Evolutionary conservation across 2,797 vertebrate species (phyloP).

Genomic region (Pachyuromys duprasi): DNA sequence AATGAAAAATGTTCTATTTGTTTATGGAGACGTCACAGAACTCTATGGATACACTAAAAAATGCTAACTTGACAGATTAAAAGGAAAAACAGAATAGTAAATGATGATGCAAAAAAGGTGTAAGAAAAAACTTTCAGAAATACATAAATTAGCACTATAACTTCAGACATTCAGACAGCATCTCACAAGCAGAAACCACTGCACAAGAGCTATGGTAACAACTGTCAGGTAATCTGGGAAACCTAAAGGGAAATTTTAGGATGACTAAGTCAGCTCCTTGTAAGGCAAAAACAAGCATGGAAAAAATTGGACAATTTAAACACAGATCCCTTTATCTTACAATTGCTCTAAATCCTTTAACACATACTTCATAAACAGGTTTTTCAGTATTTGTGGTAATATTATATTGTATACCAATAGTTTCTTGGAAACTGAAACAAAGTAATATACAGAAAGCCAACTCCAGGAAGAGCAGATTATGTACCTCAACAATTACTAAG

Average conservation of each 20-base stretch:
- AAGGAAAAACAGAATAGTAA: neutral
- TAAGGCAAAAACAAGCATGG: neutral
- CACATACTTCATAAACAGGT: conserved; percentile 23
- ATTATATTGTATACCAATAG: neutral
- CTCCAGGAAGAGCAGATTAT: conserved; percentile 36
- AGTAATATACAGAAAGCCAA: neutral
- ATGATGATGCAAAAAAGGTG: neutral
- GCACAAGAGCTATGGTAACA: conserved; percentile 19
- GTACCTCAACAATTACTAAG: conserved; percentile 3
- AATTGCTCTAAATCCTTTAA: conserved; percentile 20
- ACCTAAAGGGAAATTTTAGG: conserved; percentile 13
- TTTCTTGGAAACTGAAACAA: conserved; percentile 43
- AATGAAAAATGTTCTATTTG: neutral
- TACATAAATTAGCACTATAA: neutral
- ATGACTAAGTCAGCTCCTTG: conserved; percentile 35
- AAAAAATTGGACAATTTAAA: conserved; percentile 19
- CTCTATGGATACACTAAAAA: conserved; percentile 4
- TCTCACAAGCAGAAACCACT: neutral
- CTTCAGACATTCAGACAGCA: neutral
- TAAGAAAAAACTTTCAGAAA: neutral
- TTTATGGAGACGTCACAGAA: neutral
- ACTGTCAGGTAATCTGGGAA: conserved; percentile 4
- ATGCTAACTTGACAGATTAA: neutral
- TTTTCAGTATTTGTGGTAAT: neutral
- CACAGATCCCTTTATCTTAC: neutral